Evolutionary conservation across 2,888 invertebrate species (phyloP).

Genomic region (Dasysyrphus albostriatus): DNA sequence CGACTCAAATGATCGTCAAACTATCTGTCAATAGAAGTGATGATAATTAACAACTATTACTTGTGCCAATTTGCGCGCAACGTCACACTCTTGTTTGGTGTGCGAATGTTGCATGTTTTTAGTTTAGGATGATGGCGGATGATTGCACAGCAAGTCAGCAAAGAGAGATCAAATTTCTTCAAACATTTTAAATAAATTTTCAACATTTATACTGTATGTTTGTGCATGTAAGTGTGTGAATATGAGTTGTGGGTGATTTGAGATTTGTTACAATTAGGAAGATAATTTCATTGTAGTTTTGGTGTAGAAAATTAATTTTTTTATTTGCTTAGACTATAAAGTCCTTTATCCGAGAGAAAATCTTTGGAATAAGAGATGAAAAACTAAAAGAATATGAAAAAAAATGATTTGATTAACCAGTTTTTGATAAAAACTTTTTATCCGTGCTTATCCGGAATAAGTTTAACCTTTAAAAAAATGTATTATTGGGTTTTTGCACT

Average conservation of each 20-base stretch:
- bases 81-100: conserved; percentile 53
- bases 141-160: neutral
- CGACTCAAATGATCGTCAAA: conserved; percentile 73
- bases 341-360: neutral
- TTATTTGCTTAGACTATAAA: neutral
- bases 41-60: conserved; percentile 73
- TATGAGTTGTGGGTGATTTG: neutral
- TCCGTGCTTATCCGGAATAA: neutral
- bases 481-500: too few species aligned
- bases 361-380: neutral
- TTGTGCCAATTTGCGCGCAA: conserved; percentile 70
- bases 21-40: conserved; percentile 73
- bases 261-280: neutral
- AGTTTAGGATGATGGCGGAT: conserved; percentile 11
- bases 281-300: neutral
- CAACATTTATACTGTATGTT: neutral
- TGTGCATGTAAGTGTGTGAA: neutral
- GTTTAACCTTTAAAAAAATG: too few species aligned
- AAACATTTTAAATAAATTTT: conserved; percentile 24
- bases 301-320: neutral
- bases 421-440: neutral
- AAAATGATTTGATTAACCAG: neutral
- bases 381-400: accelerated
- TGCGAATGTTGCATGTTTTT: conserved; percentile 16
- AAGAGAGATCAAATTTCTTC: conserved; percentile 57